Evolutionary conservation across 1,140 invertebrate species (phyloP), one percentile per base, ranked within the genome.

Genomic region (Habropoda laboriosa): DNA sequence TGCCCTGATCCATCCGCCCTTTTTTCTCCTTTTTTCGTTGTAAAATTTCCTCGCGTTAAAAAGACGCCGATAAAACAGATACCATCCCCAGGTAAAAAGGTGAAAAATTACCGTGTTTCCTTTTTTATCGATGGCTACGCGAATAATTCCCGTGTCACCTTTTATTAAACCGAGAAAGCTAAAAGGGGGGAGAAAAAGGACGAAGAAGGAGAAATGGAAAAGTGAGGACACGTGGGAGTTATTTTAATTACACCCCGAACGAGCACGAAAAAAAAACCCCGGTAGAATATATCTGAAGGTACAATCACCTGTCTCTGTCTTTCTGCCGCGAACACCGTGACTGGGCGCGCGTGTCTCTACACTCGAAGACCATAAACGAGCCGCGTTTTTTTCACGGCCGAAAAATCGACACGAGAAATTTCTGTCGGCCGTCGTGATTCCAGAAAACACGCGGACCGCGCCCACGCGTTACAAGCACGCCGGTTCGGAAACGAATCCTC

Each of bases 401-500:
- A 72, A n/a, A n/a, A 51, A 79, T 67, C 67, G 55, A 83, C 47
- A 38, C 42, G 70, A 49, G 32, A 76, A 38, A 72, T 35, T n/a
- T 45, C 53, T 53, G 47, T 72, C 51, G 49, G 61, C 24, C 30
- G 27, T 55, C 38, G 42, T 70, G 75, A 74, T 83, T 86, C 61
- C 53, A 63, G 61, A 73, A 57, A 83, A 77, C 64, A 67, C 73
- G 55, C 79, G 45, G 80, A 58, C 67, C 61, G 51, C 81, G 83
- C 85, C 79, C 57, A 83, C 78, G 80, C 79, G 75, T 81, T 73
- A 83, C 79, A 71, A 61, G 40, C 76, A 61, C 71, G 40, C 47
- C 57, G 16, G 47, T 67, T 72, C 80, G 76, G 66, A 66, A 83
- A 88, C 83, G 81, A 71, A 83, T 86, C 87, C n/a, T 77, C 49